Evolutionary conservation across 2,888 invertebrate genomes (phyloP), one percentile per base, ranked within the genome.

Genomic region (Pterobdella sp.): DNA sequence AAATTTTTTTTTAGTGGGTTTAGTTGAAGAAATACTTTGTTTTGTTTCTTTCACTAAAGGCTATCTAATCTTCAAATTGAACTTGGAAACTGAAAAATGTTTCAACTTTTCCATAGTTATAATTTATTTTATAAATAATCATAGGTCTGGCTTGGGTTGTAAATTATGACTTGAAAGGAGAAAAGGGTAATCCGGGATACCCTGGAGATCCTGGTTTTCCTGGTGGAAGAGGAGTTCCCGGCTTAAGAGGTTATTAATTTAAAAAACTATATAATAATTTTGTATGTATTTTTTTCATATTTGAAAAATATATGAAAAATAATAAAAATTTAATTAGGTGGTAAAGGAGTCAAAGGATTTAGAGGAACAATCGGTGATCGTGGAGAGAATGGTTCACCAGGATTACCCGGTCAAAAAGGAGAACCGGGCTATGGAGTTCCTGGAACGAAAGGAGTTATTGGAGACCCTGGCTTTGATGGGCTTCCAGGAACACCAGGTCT

Each of bases 361-460:
- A 56, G 26, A 22, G 60, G 60, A 56, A n/a, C 18, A n/a, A 3
- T 22, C 3, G 60, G 42, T 18, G 18, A 14, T 18, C 10, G 18
- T 7, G 42, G 60, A 56, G 3, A 22, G 10, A 56, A 22, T 26
- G 68, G 68, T 18, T 1, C 22, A 36, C 29, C 36, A 31, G 68
- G 68, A 37, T 29, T 26, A 49, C 49, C 29, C 31, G 68, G 68
- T 37, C 26, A 49, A 42, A 68, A 68, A 35, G 37, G 18, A 37
- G 49, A 68, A 22, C 14, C 49, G 10, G 60, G 60, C n/a, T 26
- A 26, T 4, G 60, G 4, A 22, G 60, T 56, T 7, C n/a, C 7
- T 36, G 69, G 69, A 69, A 34, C 26, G 49, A 69, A 42, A 52
- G 69, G 69, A 69, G 52, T 29, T n/a, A 42, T 22, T 26, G 69